A percentile compares a stretch with the other conserved stretches of the same genome.
phyloP scores from a whole-genome alignment of 1,140 invertebrate genomes.

The Drosophila neocordata region DNA sequence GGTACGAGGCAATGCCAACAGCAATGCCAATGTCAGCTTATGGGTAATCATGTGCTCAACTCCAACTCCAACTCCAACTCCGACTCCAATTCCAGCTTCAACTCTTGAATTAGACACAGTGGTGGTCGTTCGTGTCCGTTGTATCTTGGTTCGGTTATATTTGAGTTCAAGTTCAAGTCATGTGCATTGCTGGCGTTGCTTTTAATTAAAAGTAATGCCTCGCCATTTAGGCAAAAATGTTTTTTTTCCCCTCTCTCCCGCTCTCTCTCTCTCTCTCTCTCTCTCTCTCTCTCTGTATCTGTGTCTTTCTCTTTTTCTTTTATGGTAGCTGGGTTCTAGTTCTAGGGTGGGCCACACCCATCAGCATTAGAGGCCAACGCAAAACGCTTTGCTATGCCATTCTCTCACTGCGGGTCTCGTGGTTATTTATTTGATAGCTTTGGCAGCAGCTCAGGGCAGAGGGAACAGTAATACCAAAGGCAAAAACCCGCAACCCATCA shows the following conservation, averaged over 20 bases:
- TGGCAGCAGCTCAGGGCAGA: slow-evolving; percentile 43
- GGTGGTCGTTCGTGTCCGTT: slow-evolving; percentile 31
- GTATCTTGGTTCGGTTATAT: slow-evolving; percentile 33
- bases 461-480: neutral
- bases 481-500: slow-evolving; percentile 19
- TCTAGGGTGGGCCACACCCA: slow-evolving; percentile 57
- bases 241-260: slow-evolving; percentile 15
- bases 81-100: slow-evolving; percentile 9
- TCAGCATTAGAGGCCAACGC: slow-evolving; percentile 55
- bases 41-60: slow-evolving; percentile 71
- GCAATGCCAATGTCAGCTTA: slow-evolving; percentile 68
- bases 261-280: slow-evolving; percentile 16
- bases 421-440: slow-evolving; percentile 80
- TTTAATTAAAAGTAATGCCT: slow-evolving; percentile 79
- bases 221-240: slow-evolving; percentile 70
- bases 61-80: slow-evolving; percentile 18
- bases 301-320: slow-evolving; percentile 16
- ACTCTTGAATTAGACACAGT: slow-evolving; percentile 34
- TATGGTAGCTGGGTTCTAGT: slow-evolving; percentile 9
- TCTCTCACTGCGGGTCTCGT: slow-evolving; percentile 72
- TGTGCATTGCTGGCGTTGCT: slow-evolving; percentile 66
- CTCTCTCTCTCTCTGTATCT: slow-evolving; percentile 22
- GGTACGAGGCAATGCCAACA: slow-evolving; percentile 49
- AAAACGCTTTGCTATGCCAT: slow-evolving; percentile 39
- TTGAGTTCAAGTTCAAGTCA: slow-evolving; percentile 78